Percentiles rank a stretch among this genome's conserved stretches.
Conservation (phyloP, 2,113 vertebrate species). For the Orycteropus afer region DNA sequence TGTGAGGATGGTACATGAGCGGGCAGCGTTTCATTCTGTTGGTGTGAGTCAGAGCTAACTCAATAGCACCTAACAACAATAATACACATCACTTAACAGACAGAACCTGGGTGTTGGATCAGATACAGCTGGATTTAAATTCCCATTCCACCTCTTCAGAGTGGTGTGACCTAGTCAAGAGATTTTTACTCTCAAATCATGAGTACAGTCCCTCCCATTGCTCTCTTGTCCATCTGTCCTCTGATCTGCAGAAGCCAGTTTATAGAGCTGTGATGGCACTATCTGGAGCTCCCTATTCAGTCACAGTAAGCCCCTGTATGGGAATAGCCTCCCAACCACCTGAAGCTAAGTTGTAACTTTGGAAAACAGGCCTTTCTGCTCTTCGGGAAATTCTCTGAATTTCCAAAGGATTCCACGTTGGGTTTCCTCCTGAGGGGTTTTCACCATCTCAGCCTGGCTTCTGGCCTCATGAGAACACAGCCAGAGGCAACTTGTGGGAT, state of each 20-base stretch:
- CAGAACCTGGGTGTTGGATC: not conserved
- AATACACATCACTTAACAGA: not conserved
- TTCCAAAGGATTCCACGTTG: not conserved
- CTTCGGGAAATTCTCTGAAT: not conserved
- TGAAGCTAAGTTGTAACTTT: not conserved
- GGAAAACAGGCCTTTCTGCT: not conserved
- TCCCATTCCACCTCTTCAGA: not conserved
- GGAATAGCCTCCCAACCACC: not conserved
- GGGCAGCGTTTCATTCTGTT: too few species aligned
- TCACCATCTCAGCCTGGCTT: not conserved
- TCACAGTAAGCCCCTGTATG: not conserved
- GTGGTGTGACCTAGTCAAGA: fast-evolving
- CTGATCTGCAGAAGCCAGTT: not conserved
- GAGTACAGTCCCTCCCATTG: not conserved
- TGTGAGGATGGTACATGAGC: too few species aligned
- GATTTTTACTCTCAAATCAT: too few species aligned
- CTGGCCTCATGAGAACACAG: not conserved
- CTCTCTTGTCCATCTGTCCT: not conserved
- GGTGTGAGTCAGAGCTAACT: too few species aligned
- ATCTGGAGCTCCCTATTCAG: not conserved
- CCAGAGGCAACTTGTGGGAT: not conserved
- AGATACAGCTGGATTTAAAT: not conserved
- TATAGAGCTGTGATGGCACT: not conserved
- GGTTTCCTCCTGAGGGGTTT: not conserved
- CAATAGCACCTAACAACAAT: too few species aligned